These are phyloP conservation scores for Ooceraea biroi DNA, from an alignment of 1,140 invertebrate species.

Conservation along the genomic window DNA sequence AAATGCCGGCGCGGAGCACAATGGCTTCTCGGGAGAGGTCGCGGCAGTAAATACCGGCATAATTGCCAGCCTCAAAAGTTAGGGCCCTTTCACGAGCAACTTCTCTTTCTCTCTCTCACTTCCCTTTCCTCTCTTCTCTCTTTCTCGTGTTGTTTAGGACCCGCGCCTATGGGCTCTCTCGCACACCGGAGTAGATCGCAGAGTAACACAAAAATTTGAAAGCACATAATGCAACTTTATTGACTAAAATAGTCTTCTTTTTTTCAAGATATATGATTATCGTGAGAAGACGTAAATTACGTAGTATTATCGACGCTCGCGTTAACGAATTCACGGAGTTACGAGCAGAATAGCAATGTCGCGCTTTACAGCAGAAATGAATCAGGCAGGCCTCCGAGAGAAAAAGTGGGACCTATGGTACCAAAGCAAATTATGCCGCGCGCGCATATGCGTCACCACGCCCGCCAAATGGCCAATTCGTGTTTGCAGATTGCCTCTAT, in stretches of 20 bases:
- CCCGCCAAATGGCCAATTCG: slow-evolving; percentile 85
- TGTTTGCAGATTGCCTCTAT: slow-evolving; percentile 86
- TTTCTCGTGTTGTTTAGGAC: slow-evolving; percentile 44
- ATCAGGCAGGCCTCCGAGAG: slow-evolving; percentile 64
- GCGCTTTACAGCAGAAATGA: slow-evolving; percentile 54
- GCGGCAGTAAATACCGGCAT: slow-evolving; percentile 84
- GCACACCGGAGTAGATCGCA: too few species aligned
- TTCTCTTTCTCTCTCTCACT: slow-evolving; percentile 3
- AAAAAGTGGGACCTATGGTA: slow-evolving; percentile 71
- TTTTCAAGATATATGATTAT: too few species aligned
- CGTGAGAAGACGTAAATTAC: background rate
- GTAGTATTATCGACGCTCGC: background rate
- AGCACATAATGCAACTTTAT: too few species aligned
- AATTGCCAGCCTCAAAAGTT: slow-evolving; percentile 81
- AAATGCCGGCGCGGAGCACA: slow-evolving; percentile 81
- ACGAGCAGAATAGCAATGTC: slow-evolving; percentile 37
- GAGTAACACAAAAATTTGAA: too few species aligned
- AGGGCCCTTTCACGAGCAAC: slow-evolving; percentile 68
- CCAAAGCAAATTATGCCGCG: slow-evolving; percentile 79
- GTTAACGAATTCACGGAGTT: background rate
- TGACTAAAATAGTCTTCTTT: too few species aligned
- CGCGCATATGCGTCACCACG: slow-evolving; percentile 80
- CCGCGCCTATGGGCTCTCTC: background rate
- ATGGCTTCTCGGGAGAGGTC: slow-evolving; percentile 79
- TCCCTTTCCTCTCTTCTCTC: background rate